Base-by-base conservation (phyloP, 2,113 vertebrate genomes). In the Trematocara zebra region DNA sequence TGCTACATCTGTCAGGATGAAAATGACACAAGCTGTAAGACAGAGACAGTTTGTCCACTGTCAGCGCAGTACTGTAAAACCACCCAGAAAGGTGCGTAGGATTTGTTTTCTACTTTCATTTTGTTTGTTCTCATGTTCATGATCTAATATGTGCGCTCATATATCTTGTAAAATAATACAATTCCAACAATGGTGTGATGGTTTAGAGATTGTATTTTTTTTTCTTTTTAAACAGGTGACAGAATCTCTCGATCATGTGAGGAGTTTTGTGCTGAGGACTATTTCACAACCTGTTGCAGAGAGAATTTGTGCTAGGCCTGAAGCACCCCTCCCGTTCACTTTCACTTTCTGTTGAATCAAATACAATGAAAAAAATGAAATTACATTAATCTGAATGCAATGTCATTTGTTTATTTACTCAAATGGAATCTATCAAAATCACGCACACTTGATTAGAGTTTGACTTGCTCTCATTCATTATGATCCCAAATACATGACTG, bases 1-100 rank as follows among this genome's bases (percentile, higher is more conserved):
- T 95, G 95, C 82, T 94, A 72, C 85, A 90, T 81, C 17, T 96
- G 95, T 7, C 4, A 47, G 1, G 12, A 7, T 2, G 51, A 14
- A 0, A 9, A 23, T 2, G 84, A 86, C 14, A 2, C 2, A 1
- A 1, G 23, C 6, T 96, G 95, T 14, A 94, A 89, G 80, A 82
- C 10, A 0, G 23, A 3, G 11, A 87, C 35, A 1, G 18, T 53
- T 0, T 95, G 94, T 37, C 76, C 83, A 1, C 0, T 2, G 1
- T 2, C 31, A 0, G 28, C 52, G 12, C 51, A 51, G 3, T 94
- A 72, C 87, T 95, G 94, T 88, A 93, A 72, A 83, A 93, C 78
- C 1, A 9, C 6, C 4, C 1, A 2, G 1, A 11, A 14, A 1
- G 20, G 95, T 96, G 78, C 6, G 28, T 56, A 47, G 14, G 6